Percentiles rank a stretch among this genome's conserved stretches.
Evolutionary conservation across 2,797 vertebrate genomes (phyloP).

Genomic region (Leuciscus waleckii): DNA sequence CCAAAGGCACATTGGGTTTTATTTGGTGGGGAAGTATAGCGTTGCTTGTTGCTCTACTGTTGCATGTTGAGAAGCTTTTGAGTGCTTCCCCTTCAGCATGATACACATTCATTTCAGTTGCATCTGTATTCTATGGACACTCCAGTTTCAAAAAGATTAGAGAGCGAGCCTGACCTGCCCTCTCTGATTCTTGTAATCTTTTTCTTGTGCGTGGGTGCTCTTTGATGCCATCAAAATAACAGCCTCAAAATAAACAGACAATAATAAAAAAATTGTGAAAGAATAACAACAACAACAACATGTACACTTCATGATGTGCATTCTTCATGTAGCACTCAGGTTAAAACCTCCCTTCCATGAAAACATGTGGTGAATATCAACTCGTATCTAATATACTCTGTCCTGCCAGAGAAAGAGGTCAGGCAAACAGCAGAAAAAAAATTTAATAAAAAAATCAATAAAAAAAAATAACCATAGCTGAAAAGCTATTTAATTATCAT

Average conservation of each 20-base stretch:
- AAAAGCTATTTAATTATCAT: background rate
- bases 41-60: constrained; percentile 35
- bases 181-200: background rate
- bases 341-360: background rate
- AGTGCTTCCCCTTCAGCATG: background rate
- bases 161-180: background rate
- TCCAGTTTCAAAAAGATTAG: constrained; percentile 11
- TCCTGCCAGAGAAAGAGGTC: background rate
- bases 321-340: background rate
- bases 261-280: background rate
- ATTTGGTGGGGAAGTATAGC: background rate
- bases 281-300: background rate
- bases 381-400: background rate
- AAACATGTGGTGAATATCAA: background rate
- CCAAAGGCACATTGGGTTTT: constrained; percentile 18
- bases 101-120: background rate
- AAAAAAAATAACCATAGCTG: too few relatives aligned
- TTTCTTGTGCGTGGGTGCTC: background rate
- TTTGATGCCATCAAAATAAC: constrained; percentile 10
- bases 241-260: constrained; percentile 17
- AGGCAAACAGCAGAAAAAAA: background rate
- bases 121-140: constrained; percentile 18
- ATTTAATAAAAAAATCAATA: background rate
- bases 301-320: background rate
- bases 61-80: constrained; percentile 29